Conservation (phyloP, 2,113 vertebrate genomes). For the Oncorhynchus mykiss region DNA sequence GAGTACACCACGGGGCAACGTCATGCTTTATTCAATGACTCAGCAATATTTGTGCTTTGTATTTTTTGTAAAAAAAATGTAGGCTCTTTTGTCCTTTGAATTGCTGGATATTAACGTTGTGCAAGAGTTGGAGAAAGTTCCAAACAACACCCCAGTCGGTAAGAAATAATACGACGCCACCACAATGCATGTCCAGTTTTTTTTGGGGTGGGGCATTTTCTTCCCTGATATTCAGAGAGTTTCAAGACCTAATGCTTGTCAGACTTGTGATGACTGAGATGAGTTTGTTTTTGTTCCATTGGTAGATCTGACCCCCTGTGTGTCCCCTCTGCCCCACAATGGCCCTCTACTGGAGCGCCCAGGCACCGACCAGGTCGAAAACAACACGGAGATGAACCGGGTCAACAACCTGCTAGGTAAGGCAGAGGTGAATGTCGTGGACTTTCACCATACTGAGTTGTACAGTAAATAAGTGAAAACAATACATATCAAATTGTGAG, state of each 20-base stretch:
- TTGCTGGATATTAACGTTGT: conserved; percentile 96
- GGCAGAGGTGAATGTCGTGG: conserved; percentile 19
- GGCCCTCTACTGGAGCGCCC: conserved; percentile 79
- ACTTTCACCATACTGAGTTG: neutral
- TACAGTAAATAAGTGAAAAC: neutral
- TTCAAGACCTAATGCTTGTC: too few relatives aligned
- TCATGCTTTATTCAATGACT: too few relatives aligned
- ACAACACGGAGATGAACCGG: conserved; percentile 75
- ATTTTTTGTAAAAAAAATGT: neutral
- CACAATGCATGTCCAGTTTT: too few relatives aligned
- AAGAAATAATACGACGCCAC: conserved; percentile 48
- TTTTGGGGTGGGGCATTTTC: too few relatives aligned
- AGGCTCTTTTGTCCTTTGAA: conserved; percentile 96
- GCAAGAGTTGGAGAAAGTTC: conserved; percentile 92
- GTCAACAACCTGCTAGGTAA: conserved; percentile 80
- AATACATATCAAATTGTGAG: neutral
- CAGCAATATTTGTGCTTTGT: neutral
- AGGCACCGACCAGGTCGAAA: conserved; percentile 66
- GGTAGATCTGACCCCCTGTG: conserved; percentile 90
- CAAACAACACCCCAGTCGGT: conserved; percentile 92
- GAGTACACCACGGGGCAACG: too few relatives aligned
- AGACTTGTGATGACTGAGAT: neutral
- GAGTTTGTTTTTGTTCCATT: neutral
- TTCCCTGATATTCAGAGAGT: too few relatives aligned
- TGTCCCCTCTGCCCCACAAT: conserved; percentile 87